Evolutionary conservation across 2,113 vertebrate genomes (phyloP), one percentile per base, ranked within the genome.

Genomic region (Malurus melanocephalus): DNA sequence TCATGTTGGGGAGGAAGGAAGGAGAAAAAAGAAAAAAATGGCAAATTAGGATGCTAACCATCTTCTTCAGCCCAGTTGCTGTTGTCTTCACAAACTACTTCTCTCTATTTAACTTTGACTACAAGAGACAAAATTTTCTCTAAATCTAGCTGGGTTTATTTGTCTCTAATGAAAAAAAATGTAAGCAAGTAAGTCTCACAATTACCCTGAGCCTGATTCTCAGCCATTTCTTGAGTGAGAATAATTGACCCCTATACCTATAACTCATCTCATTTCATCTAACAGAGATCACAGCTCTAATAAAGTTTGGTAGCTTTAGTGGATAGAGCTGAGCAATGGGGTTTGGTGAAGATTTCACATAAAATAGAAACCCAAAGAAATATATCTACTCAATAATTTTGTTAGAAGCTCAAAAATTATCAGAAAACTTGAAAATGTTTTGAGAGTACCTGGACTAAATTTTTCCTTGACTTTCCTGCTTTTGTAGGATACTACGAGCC

Each of bases 91-190:
- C 40, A 51, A 40, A 90, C 89, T 45, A n/a, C 43, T 83, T 74
- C 85, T 38, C 19, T 80, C 59, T 65, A 84, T 62, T 27, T 11
- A 79, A 69, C 56, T 80, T 78, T 85, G 68, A 88, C 53, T 77
- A 6, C 12, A 75, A 43, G 57, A 77, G 55, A 77, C 20, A 85
- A 78, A 53, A 42, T 74, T 74, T 86, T 62, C 32, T 43, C 51
- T 75, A 89, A 91, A 90, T 72, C 61, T 90, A 87, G 24, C 35
- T 76, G 40, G 3, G 14, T 80, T 92, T 94, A 79, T 85, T 96
- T 96, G 56, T 92, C 85, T 91, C 64, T 76, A 84, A 95, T 93
- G 84, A 72, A 95, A 95, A 95, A 95, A 84, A 42, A 42, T 5
- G 1, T 32, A 72, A 53, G 11, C 11, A 92, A 93, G 61, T 68